Conservation (phyloP, 1,140 invertebrate species). For the Heliconius hewitsoni region DNA sequence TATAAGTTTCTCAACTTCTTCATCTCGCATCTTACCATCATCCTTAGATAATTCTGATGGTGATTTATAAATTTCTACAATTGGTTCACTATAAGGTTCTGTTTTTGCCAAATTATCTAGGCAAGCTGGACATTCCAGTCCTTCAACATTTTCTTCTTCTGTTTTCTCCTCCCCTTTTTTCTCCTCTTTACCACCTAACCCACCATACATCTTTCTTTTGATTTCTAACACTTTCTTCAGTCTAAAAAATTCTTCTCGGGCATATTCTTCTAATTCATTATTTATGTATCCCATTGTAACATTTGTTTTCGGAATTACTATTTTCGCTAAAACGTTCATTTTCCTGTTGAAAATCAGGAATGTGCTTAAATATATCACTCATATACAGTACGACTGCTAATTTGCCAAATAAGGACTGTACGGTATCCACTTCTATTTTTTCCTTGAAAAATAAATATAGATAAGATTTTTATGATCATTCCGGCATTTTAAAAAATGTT, state of each 20-base stretch:
- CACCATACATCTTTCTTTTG: conserved; percentile 65
- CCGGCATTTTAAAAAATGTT: background rate
- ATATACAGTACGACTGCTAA: conserved; percentile 40
- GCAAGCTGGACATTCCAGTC: background rate
- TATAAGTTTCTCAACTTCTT: conserved; percentile 46
- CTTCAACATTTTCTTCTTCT: conserved; percentile 11
- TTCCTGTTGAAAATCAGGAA: conserved; percentile 79
- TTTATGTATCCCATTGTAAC: conserved; percentile 88
- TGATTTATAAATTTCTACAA: conserved; percentile 16
- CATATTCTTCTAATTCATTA: conserved; percentile 90
- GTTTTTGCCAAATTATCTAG: background rate
- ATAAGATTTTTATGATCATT: background rate
- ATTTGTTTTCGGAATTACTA: conserved; percentile 89
- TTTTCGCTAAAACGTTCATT: conserved; percentile 92
- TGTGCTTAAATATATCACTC: conserved; percentile 29
- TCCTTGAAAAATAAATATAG: background rate
- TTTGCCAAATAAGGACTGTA: conserved; percentile 57
- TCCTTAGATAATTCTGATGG: conserved; percentile 16
- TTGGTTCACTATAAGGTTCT: background rate
- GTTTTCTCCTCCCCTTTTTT: conserved; percentile 13
- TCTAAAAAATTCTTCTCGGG: conserved; percentile 92
- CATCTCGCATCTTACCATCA: background rate
- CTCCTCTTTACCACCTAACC: conserved; percentile 18
- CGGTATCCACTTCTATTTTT: conserved; percentile 8
- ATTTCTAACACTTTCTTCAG: conserved; percentile 88